These are phyloP conservation scores for Cataglyphis cursor DNA, from an alignment of 2,888 invertebrate species.

Conservation along the genomic window DNA sequence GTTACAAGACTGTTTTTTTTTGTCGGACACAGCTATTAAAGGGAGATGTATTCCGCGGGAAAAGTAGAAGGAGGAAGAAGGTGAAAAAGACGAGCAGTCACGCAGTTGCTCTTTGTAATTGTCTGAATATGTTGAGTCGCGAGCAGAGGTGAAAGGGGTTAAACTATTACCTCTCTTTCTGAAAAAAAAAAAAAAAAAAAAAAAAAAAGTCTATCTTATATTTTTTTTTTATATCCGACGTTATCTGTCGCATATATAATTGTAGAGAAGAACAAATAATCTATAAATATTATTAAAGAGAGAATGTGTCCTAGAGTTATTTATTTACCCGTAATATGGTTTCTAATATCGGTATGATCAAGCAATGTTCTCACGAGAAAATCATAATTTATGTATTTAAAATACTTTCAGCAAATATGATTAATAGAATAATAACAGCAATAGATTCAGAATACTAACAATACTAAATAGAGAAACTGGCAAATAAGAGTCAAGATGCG, in stretches of 20 bases:
- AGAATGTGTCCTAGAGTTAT: background rate
- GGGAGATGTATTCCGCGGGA: background rate
- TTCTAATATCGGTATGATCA: background rate
- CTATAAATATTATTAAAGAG: background rate
- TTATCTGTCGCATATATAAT: background rate
- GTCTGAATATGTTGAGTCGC: background rate
- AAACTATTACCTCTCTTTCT: background rate
- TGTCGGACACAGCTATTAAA: background rate
- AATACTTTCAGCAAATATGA: background rate
- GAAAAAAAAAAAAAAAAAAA: background rate
- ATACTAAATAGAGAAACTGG: too few relatives aligned
- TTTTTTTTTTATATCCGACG: background rate
- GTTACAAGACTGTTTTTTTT: background rate
- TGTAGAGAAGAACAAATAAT: background rate
- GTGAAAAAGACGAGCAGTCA: background rate
- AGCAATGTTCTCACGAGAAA: background rate
- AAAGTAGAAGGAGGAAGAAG: conserved; percentile 4
- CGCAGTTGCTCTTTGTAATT: background rate
- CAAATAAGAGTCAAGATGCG: too few relatives aligned
- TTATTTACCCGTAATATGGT: background rate
- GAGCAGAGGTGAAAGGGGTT: background rate
- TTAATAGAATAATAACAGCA: background rate
- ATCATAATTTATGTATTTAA: background rate
- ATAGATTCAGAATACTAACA: too few relatives aligned
- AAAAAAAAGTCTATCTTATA: background rate